Evolutionary conservation across 2,113 vertebrate species (phyloP).

Genomic region (Tupaia chinensis): DNA sequence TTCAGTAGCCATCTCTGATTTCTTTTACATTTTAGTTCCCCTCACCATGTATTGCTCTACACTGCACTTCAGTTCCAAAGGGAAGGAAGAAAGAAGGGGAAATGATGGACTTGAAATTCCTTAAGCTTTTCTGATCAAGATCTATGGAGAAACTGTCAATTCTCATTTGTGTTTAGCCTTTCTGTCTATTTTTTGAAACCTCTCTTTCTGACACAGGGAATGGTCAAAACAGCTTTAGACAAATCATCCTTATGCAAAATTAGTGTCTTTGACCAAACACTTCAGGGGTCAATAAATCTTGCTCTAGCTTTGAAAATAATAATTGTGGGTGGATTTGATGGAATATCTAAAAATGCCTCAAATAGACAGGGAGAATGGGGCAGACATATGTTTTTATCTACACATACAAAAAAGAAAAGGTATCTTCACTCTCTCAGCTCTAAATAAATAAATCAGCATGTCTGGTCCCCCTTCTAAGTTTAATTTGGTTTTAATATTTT

Average conservation of each 20-base stretch:
- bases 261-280: slow-evolving; percentile 47
- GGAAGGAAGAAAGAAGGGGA: neutral
- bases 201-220: slow-evolving; percentile 24
- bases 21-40: neutral
- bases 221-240: slow-evolving; percentile 38
- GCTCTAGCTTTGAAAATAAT: slow-evolving; percentile 50
- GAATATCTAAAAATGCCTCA: slow-evolving; percentile 56
- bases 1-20: neutral
- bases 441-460: slow-evolving; percentile 76
- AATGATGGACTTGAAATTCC: slow-evolving; percentile 42
- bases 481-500: slow-evolving; percentile 85
- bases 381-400: slow-evolving; percentile 42
- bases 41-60: neutral
- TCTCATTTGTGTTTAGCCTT: slow-evolving; percentile 51
- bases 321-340: slow-evolving; percentile 50
- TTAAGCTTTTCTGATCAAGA: slow-evolving; percentile 33
- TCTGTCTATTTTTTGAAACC: neutral
- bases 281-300: slow-evolving; percentile 58
- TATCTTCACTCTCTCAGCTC: slow-evolving; percentile 15
- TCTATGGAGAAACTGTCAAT: slow-evolving; percentile 36
- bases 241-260: slow-evolving; percentile 58
- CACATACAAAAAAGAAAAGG: slow-evolving; percentile 3
- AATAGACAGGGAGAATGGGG: neutral
- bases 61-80: neutral
- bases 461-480: slow-evolving; percentile 63